These are phyloP conservation scores for Camelus dromedarius DNA, from an alignment of 2,113 vertebrate genomes.

Conservation along the genomic window DNA sequence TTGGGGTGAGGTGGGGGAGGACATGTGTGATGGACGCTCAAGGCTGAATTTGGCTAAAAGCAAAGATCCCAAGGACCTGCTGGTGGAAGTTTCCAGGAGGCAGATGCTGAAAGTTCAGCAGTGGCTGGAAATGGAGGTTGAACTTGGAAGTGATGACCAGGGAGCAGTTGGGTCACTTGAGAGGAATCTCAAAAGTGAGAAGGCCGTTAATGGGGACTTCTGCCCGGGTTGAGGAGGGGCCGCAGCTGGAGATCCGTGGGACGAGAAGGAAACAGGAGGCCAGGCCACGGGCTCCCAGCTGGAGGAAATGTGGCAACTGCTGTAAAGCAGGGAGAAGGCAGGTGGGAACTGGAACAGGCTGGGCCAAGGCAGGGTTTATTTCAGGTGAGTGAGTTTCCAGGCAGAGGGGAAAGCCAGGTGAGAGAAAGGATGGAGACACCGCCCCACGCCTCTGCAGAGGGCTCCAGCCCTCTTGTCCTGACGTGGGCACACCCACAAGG, in stretches of 20 bases:
- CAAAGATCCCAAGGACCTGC: background rate
- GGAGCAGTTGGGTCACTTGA: background rate
- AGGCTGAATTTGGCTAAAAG: background rate
- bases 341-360: background rate
- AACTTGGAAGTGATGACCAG: background rate
- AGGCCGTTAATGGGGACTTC: background rate
- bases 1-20: too few relatives aligned
- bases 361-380: background rate
- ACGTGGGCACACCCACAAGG: background rate
- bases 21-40: background rate
- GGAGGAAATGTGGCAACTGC: background rate
- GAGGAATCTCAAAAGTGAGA: background rate
- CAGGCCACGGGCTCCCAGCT: background rate
- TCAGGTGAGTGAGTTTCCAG: too few relatives aligned
- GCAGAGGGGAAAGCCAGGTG: too few relatives aligned
- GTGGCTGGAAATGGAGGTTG: background rate
- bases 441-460: background rate
- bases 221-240: too few relatives aligned
- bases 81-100: background rate
- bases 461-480: background rate
- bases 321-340: background rate
- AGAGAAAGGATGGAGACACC: background rate
- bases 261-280: background rate
- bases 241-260: fast-evolving
- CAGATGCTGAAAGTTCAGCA: too few relatives aligned